Evolutionary conservation across 2,888 invertebrate species (phyloP).

Genomic region (Neria commutata): DNA sequence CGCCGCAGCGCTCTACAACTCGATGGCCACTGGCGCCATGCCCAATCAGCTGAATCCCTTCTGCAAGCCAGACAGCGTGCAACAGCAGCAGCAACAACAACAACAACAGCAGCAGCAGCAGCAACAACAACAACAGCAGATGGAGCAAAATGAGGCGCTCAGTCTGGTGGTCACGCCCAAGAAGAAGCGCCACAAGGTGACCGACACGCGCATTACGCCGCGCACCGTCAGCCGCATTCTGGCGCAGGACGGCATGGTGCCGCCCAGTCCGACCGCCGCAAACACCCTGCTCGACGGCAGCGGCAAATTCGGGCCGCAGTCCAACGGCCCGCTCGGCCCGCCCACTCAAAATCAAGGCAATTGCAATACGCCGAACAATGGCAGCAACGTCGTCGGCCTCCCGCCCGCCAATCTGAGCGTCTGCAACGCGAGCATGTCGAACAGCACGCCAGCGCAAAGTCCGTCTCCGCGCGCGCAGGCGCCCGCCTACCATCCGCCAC

Average conservation of each 20-base stretch:
- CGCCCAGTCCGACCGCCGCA: constrained; percentile 56
- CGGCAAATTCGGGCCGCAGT: constrained; percentile 22
- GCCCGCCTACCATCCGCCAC: constrained; percentile 64
- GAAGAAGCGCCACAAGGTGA: constrained; percentile 97
- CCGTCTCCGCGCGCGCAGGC: constrained; percentile 73
- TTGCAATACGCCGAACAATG: constrained; percentile 32
- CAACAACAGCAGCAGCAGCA: constrained; percentile 64
- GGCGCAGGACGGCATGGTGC: constrained; percentile 79
- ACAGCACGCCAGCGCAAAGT: constrained; percentile 64
- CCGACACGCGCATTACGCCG: constrained; percentile 90
- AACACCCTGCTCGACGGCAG: constrained; percentile 24
- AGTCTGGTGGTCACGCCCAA: constrained; percentile 94
- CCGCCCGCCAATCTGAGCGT: constrained; percentile 29
- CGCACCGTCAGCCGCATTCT: constrained; percentile 86
- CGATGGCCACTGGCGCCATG: constrained; percentile 68
- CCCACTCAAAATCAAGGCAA: constrained; percentile 33
- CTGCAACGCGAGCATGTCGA: constrained; percentile 29
- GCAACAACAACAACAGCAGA: constrained; percentile 68
- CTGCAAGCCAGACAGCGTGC: constrained; percentile 67
- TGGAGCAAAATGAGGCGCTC: constrained; percentile 92
- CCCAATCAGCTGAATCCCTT: constrained; percentile 63
- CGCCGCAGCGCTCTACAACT: constrained; percentile 70
- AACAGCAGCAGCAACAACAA: constrained; percentile 75
- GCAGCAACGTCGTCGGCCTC: constrained; percentile 25
- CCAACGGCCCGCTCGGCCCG: constrained; percentile 61